A percentile compares a stretch with the other conserved stretches of the same genome.
Evolutionary conservation across 2,113 vertebrate species (phyloP).

Genomic region (Pangasianodon gigas): DNA sequence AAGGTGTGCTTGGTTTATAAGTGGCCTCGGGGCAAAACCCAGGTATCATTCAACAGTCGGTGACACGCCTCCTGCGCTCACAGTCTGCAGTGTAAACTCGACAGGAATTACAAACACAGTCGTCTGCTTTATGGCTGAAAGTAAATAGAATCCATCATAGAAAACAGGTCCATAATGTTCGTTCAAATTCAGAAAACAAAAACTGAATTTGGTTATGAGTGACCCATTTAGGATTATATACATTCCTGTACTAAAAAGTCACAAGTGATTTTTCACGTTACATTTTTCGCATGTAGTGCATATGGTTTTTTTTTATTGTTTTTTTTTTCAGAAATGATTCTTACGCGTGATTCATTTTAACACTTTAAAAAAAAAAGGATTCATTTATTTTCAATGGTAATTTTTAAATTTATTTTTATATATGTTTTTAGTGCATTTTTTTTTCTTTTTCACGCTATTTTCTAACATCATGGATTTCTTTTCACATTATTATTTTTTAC

Average conservation of each 20-base stretch:
- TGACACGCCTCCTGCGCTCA: slow-evolving; percentile 54
- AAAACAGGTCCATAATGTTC: not conserved
- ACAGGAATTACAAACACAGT: not conserved
- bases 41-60: slow-evolving; percentile 48
- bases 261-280: not conserved
- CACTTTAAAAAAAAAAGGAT: not conserved
- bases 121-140: not conserved
- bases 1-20: slow-evolving; percentile 59
- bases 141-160: not conserved
- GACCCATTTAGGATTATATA: not conserved
- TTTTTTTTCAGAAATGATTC: not conserved
- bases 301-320: not conserved
- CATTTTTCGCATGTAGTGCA: not conserved
- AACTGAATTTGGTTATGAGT: not conserved
- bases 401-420: too few species aligned
- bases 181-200: not conserved
- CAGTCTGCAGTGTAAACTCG: slow-evolving; percentile 8
- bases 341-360: not conserved
- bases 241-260: not conserved
- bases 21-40: slow-evolving; percentile 54
- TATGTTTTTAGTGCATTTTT: too few species aligned
- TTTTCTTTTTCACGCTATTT: not conserved
- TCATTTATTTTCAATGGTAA: not conserved
- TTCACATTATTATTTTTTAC: not conserved
- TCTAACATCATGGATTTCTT: not conserved